Evolutionary conservation across 2,113 vertebrate genomes (phyloP), one percentile per base, ranked within the genome.

Genomic region (Ochotona curzoniae): DNA sequence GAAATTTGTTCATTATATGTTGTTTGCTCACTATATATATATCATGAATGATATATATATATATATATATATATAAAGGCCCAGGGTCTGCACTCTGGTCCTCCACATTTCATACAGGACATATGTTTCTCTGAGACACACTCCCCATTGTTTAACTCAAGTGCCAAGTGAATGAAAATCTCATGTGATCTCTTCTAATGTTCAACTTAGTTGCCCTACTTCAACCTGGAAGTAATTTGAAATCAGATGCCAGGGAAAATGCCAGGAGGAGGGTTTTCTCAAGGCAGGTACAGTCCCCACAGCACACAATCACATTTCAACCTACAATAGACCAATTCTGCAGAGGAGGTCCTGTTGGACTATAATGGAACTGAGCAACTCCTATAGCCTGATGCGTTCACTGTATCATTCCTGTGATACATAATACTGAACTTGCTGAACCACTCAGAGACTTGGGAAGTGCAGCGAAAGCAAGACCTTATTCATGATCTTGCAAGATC

Each of bases 131-230:
- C 26, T 61, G 90, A 84, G 21, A 69, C 21, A 54, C 17, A 70
- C 44, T n/a, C 51, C 71, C 70, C 38, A 74, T 32, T 80, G 82
- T 87, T 66, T 17, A 78, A 95, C 71, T 35, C 26, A 80, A 35
- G 35, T 64, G 80, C 13, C 47, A 83, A 90, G 28, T 74, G 30
- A 90, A 35, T 81, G 38, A 83, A 90, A 95, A 49, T 44, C 7
- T 87, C 85, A 69, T 47, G 30, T 47, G 75, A 5, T 8, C 70
- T 73, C 44, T 95, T 90, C 51, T 21, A 87, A 38, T 79, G 89
- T 93, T 83, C 49, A 75, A 69, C 75, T 90, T 71, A 38, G 8
- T 8, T 11, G 20, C 7, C 63, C 61, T 90, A 2, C 44, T 79
- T 21, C 57, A 51, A 90, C 10, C 25, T 32, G 15, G 71, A 78